Base-by-base conservation (phyloP, 2,888 invertebrate genomes). In the Macrosiphum euphorbiae region DNA sequence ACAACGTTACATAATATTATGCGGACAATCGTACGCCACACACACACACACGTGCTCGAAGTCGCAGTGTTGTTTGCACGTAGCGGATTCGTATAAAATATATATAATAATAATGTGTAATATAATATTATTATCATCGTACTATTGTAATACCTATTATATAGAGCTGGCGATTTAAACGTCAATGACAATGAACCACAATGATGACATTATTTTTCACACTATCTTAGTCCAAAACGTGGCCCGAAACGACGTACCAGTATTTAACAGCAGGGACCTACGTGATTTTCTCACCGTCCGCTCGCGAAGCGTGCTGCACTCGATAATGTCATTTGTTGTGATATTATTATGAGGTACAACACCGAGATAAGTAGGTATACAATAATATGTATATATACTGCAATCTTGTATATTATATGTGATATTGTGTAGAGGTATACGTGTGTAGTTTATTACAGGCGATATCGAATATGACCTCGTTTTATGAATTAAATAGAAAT, bases 281-380 rank as follows among this genome's bases (percentile, higher is more conserved):
- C 87, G 50, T 88, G 87, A 88, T 88, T 88, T 88, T 50, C 50
- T 52, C 87, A 24, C 87, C 50, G 52, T 50, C 52, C 44, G 4
- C 47, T 86, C 86, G 50, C 87, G 87, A n/a, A n/a, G 35, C 87
- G 50, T 50, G 52, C 52, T n/a, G 35, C n/a, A 28, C 44, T 78
- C 87, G 87, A 87, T 87, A 87, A 87, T 50, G 35, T 50, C 35
- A 52, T 86, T 13, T 86, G 28, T 86, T 47, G 86, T 86, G 41
- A 28, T 44, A 44, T 52, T 44, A 44, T 20, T 3, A 52, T 1
- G 52, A 52, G 0, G 47, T 47, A 3, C 41, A 44, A 7, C n/a
- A 67, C 67, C 67, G 11, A 67, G 44, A 44, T 7, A 44, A 44
- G 44, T 44, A 44, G 7, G 4, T 44, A 44, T 44, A 44, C 41